Percentiles rank a stretch among this genome's conserved stretches.
Conservation (phyloP, 2,797 vertebrate genomes). For the Periophthalmus magnuspinnatus region DNA sequence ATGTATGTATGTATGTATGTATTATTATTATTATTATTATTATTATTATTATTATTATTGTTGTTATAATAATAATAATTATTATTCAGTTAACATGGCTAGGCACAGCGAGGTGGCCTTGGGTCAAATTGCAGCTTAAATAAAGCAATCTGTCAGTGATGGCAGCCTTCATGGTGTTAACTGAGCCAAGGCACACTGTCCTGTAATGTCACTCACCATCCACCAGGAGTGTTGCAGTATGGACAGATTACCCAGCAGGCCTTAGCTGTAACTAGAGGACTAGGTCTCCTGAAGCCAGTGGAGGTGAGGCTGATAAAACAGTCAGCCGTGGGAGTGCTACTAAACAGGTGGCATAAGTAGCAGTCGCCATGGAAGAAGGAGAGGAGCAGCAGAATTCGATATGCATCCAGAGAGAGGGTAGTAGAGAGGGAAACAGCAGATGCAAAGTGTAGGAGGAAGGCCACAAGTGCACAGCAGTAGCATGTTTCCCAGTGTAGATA, state of each 20-base stretch:
- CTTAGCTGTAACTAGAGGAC: slow-evolving; percentile 25
- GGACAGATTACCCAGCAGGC: slow-evolving; percentile 27
- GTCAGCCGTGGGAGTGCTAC: slow-evolving; percentile 55
- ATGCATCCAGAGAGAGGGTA: slow-evolving; percentile 51
- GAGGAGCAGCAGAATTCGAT: slow-evolving; percentile 80
- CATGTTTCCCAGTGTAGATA: slow-evolving; percentile 29
- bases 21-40: too few relatives aligned
- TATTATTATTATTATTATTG: too few relatives aligned
- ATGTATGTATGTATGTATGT: too few relatives aligned
- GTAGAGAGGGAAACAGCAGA: slow-evolving; percentile 62
- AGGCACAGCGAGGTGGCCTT: not conserved
- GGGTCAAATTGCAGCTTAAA: slow-evolving; percentile 34
- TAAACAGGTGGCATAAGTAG: slow-evolving; percentile 79
- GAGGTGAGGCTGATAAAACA: slow-evolving; percentile 56
- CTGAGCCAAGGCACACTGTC: slow-evolving; percentile 17
- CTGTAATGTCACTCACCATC: slow-evolving; percentile 36
- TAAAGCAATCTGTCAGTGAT: slow-evolving; percentile 35
- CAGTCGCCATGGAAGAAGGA: slow-evolving; percentile 36
- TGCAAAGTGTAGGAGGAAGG: slow-evolving; percentile 53
- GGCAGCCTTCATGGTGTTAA: slow-evolving; percentile 27
- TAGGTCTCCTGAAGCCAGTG: slow-evolving; percentile 28
- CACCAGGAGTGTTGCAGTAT: slow-evolving; percentile 48
- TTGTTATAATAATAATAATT: too few relatives aligned
- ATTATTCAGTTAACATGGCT: slow-evolving; percentile 26
- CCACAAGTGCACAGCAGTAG: not conserved